Conservation (phyloP, 2,113 vertebrate genomes). For the Rostratula benghalensis region DNA sequence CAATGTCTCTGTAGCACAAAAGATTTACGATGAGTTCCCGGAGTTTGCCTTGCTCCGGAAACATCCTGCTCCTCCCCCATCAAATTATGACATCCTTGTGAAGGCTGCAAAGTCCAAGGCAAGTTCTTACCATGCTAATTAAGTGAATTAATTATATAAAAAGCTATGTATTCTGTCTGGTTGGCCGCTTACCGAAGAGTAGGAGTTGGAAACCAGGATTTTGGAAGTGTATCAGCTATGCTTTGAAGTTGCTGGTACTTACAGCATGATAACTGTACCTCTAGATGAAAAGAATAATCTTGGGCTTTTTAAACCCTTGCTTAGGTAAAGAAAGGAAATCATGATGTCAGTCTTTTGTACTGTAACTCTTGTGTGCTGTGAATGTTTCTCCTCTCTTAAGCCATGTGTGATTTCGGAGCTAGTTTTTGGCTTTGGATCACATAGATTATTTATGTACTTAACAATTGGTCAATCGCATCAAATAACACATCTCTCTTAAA, state of each 20-base stretch:
- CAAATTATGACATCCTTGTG: slow-evolving; percentile 94
- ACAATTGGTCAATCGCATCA: not conserved
- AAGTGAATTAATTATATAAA: not conserved
- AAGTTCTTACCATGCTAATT: slow-evolving; percentile 1
- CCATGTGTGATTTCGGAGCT: not conserved
- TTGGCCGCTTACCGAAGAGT: not conserved
- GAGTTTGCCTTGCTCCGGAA: slow-evolving; percentile 94
- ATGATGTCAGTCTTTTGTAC: not conserved
- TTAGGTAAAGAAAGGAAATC: not conserved
- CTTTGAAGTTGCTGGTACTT: not conserved
- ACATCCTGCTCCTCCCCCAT: slow-evolving; percentile 94
- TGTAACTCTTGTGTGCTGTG: not conserved
- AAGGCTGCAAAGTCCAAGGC: slow-evolving; percentile 92
- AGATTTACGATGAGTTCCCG: slow-evolving; percentile 94
- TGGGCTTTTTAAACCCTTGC: not conserved
- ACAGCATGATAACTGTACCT: not conserved
- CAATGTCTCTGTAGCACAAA: slow-evolving; percentile 96
- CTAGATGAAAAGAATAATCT: not conserved
- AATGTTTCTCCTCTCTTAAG: not conserved
- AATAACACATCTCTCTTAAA: not conserved
- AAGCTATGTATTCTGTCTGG: not conserved
- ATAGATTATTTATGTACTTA: not conserved
- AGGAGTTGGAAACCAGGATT: not conserved
- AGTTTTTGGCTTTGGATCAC: not conserved
- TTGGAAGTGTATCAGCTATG: not conserved